Conservation (phyloP, 1,140 invertebrate genomes). For the Zaprionus capensis region DNA sequence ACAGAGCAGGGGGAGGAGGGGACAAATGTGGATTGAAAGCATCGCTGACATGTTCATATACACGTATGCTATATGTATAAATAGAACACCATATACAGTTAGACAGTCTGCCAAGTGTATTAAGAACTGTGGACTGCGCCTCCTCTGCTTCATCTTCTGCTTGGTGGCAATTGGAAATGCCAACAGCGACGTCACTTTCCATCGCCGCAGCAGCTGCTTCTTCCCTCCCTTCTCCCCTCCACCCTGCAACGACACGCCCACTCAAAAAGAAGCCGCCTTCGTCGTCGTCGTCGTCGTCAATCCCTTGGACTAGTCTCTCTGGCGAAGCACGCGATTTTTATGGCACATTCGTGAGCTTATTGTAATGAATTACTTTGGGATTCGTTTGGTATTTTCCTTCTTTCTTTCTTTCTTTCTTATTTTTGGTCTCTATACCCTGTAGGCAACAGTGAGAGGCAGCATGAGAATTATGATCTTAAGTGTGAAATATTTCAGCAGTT, state of each 20-base stretch:
- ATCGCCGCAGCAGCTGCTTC: slow-evolving; percentile 20
- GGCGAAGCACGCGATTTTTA: slow-evolving; percentile 71
- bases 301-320: slow-evolving; percentile 3
- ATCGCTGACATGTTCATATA: slow-evolving; percentile 44
- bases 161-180: slow-evolving; percentile 40
- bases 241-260: background rate
- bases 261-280: slow-evolving; percentile 1
- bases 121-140: slow-evolving; percentile 13
- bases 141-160: background rate
- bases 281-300: background rate
- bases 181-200: slow-evolving; percentile 42
- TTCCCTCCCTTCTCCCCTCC: too few species aligned
- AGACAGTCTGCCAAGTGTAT: slow-evolving; percentile 34
- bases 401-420: background rate
- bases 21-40: background rate
- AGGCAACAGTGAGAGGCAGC: background rate
- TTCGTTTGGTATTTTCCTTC: slow-evolving; percentile 29
- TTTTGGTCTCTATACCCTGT: slow-evolving; percentile 4
- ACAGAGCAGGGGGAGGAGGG: background rate
- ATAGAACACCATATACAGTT: slow-evolving; percentile 18
- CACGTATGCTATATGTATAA: slow-evolving; percentile 8
- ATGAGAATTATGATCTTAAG: background rate
- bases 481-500: too few species aligned
- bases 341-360: slow-evolving; percentile 84
- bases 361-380: slow-evolving; percentile 81